Conservation (phyloP, 2,797 vertebrate species). For the Tinamus major region DNA sequence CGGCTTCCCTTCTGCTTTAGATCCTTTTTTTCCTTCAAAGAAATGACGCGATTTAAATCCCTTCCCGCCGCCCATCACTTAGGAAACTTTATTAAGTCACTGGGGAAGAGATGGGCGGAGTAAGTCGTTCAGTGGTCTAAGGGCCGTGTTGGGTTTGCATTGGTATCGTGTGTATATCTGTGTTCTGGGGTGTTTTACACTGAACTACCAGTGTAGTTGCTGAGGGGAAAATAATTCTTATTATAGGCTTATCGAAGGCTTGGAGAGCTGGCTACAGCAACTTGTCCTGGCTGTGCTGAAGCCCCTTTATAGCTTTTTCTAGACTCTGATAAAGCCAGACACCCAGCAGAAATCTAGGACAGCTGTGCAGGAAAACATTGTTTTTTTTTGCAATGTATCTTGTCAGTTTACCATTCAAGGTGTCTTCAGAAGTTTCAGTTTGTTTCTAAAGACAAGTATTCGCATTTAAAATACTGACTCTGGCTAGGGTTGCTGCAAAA, state of each 20-base stretch:
- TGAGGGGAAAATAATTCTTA: neutral
- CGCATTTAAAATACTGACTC: rapidly evolving
- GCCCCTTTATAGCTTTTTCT: neutral
- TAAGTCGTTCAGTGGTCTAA: neutral
- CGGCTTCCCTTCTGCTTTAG: neutral
- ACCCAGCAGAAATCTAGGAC: neutral
- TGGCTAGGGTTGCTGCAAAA: neutral
- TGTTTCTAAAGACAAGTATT: neutral
- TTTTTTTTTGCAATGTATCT: neutral
- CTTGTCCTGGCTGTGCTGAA: neutral
- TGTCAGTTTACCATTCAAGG: neutral
- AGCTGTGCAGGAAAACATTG: neutral
- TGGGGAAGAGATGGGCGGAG: neutral
- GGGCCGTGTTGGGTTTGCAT: neutral
- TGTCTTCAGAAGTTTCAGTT: neutral
- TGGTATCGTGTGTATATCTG: neutral
- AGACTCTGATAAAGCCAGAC: neutral
- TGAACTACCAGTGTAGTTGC: neutral
- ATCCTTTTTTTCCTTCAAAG: rapidly evolving
- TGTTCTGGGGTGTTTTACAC: neutral
- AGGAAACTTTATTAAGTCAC: neutral
- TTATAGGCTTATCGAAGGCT: neutral
- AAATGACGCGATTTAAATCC: no score
- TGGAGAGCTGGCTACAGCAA: neutral
- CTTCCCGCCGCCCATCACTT: neutral